Evolutionary conservation across 2,888 invertebrate species (phyloP).

Genomic region (Napeogenes inachia): DNA sequence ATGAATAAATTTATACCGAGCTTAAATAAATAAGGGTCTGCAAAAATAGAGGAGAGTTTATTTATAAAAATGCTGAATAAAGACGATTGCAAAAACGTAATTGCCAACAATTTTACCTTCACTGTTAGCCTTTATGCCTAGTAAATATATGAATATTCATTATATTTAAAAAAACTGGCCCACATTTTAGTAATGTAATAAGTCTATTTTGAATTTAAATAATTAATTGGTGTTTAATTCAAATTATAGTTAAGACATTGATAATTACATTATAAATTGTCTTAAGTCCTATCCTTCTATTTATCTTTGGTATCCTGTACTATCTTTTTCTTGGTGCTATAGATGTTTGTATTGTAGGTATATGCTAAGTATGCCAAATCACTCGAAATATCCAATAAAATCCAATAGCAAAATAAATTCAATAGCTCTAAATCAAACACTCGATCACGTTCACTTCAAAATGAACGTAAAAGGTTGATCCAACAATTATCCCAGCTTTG

Average conservation of each 20-base stretch:
- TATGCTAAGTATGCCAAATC: no score
- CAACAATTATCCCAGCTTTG: neutral
- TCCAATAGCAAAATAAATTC: neutral
- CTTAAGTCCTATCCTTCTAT: no score
- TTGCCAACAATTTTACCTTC: constrained; percentile 48
- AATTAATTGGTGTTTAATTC: no score
- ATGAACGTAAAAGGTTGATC: neutral
- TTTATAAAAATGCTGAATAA: constrained; percentile 25
- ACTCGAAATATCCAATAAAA: neutral
- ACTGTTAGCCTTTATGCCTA: constrained; percentile 50
- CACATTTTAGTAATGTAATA: constrained; percentile 37
- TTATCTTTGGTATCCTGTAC: no score
- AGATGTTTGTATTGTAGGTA: no score
- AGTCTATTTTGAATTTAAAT: no score
- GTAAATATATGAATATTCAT: constrained; percentile 56
- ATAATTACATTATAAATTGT: no score
- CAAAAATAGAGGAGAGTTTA: neutral
- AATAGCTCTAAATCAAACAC: neutral
- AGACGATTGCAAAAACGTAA: constrained; percentile 34
- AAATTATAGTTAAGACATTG: no score
- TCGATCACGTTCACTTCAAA: neutral
- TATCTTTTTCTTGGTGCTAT: no score
- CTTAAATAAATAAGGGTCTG: neutral
- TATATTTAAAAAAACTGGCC: constrained; percentile 55
- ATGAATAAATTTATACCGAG: neutral